Conservation (phyloP, 2,797 vertebrate species). For the Poeciliopsis paucimaculata region DNA sequence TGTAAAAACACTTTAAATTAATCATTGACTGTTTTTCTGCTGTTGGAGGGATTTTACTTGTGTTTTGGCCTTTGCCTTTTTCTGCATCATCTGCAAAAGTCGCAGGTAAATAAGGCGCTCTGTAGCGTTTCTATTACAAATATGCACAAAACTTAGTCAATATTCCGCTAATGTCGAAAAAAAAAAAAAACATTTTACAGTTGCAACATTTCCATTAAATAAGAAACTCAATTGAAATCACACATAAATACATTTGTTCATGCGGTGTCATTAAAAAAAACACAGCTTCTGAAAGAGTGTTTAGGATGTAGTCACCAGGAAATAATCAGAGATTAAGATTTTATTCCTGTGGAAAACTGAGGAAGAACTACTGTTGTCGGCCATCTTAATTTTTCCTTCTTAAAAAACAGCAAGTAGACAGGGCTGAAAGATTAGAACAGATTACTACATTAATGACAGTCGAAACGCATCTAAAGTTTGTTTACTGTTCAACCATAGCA, state of each 20-base stretch:
- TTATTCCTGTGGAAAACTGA: not conserved
- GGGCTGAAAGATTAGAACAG: not conserved
- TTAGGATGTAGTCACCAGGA: not conserved
- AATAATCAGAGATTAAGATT: not conserved
- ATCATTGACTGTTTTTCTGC: not conserved
- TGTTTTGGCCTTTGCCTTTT: not conserved
- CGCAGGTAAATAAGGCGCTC: not conserved
- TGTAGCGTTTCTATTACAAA: not conserved
- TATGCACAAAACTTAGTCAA: too few relatives aligned
- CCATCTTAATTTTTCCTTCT: not conserved
- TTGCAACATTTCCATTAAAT: too few relatives aligned
- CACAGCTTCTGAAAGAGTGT: not conserved
- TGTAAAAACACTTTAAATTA: not conserved
- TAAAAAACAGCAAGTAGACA: not conserved
- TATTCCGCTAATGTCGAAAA: too few relatives aligned
- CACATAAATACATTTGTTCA: too few relatives aligned
- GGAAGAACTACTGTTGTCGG: not conserved
- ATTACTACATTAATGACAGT: not conserved
- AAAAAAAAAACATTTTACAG: too few relatives aligned
- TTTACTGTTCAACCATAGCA: constrained; percentile 37
- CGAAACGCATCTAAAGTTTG: constrained; percentile 3
- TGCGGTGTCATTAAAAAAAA: too few relatives aligned
- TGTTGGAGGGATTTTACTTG: not conserved
- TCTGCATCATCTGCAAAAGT: not conserved
- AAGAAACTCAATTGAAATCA: too few relatives aligned